phyloP scores from a whole-genome alignment of 2,113 vertebrate genomes.

The Poicephalus meyeri region DNA sequence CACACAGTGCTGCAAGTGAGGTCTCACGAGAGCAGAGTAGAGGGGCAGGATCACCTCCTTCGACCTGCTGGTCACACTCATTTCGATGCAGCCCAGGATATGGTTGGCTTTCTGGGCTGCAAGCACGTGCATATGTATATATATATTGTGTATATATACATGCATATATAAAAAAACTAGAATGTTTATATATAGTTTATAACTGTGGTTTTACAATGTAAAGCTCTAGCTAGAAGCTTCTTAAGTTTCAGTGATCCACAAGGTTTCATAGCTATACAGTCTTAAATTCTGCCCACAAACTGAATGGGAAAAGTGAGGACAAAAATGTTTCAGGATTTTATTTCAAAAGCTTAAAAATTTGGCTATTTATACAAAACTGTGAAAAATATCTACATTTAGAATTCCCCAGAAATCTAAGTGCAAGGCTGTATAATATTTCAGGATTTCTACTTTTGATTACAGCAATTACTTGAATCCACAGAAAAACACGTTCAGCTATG shows the following conservation, averaged over 20 bases:
- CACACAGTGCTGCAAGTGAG: too few species aligned
- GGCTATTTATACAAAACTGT: background rate
- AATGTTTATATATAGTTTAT: background rate
- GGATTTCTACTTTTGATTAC: background rate
- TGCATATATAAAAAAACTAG: too few species aligned
- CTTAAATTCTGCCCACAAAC: background rate
- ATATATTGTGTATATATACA: too few species aligned
- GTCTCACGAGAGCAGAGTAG: too few species aligned
- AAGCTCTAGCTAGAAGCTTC: background rate
- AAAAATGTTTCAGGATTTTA: background rate
- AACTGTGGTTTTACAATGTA: background rate
- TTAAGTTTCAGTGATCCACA: background rate
- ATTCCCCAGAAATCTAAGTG: background rate
- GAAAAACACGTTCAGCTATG: background rate
- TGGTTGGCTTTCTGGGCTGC: too few species aligned
- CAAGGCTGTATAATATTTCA: background rate
- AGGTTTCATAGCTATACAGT: background rate
- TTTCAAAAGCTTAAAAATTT: background rate
- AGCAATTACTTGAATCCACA: background rate
- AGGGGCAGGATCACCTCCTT: too few species aligned
- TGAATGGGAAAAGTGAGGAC: background rate
- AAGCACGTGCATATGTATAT: too few species aligned
- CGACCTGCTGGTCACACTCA: rapidly evolving
- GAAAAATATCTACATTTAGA: background rate
- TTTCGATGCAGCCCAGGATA: too few species aligned